Conservation (phyloP, 2,797 vertebrate species). For the Fistularia commersonii region DNA sequence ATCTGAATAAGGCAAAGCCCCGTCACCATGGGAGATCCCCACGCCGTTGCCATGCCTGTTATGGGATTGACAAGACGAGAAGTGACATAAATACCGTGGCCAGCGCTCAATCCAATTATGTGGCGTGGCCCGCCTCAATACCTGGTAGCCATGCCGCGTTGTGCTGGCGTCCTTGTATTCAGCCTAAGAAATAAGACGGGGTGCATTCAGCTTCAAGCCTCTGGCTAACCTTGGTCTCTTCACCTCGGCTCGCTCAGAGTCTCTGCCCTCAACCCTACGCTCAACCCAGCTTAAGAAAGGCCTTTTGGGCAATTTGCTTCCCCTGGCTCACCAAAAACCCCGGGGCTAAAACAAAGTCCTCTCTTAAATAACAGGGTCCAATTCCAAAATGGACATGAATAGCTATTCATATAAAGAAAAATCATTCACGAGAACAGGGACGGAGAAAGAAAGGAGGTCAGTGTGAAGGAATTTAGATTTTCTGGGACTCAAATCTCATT, state of each 20-base stretch:
- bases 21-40: slow-evolving; percentile 80
- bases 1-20: slow-evolving; percentile 81
- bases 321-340: slow-evolving; percentile 73
- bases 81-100: slow-evolving; percentile 98
- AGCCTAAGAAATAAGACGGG: slow-evolving; percentile 67
- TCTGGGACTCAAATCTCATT: slow-evolving; percentile 4
- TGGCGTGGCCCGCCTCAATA: slow-evolving; percentile 92
- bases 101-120: slow-evolving; percentile 97
- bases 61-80: slow-evolving; percentile 96
- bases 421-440: slow-evolving; percentile 1
- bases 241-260: slow-evolving; percentile 76
- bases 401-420: slow-evolving; percentile 17
- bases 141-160: slow-evolving; percentile 84
- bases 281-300: slow-evolving; percentile 84
- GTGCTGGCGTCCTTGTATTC: slow-evolving; percentile 91
- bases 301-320: slow-evolving; percentile 88
- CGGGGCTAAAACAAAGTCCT: slow-evolving; percentile 72
- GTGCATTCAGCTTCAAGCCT: slow-evolving; percentile 51
- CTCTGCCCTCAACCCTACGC: slow-evolving; percentile 80
- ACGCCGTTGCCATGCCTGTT: slow-evolving; percentile 90
- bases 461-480: background rate
- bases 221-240: slow-evolving; percentile 51
- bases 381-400: slow-evolving; percentile 23
- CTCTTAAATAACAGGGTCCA: slow-evolving; percentile 65
- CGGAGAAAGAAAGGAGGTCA: background rate